These are phyloP conservation scores for Isoperla grammatica DNA, from an alignment of 2,888 invertebrate genomes.

Conservation along the genomic window DNA sequence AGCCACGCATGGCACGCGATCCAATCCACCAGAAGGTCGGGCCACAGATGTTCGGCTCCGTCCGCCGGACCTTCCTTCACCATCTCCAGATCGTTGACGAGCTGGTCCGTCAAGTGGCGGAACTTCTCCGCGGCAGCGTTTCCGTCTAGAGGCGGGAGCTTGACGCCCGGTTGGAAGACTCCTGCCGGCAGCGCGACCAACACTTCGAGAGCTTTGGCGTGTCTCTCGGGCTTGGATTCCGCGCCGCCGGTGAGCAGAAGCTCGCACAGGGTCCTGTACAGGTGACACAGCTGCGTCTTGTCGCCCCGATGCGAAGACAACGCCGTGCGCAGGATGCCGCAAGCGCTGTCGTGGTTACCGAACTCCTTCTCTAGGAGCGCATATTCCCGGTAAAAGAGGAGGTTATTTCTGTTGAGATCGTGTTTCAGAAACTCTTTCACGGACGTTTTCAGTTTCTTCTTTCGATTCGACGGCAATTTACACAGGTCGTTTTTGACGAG, in stretches of 20 bases:
- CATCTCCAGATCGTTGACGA: conserved; percentile 33
- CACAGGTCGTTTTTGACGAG: conserved; percentile 43
- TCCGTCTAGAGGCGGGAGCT: conserved; percentile 36
- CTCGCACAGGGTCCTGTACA: conserved; percentile 28
- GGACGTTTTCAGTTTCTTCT: conserved; percentile 47
- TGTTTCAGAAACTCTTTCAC: conserved; percentile 53
- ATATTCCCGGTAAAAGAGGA: conserved; percentile 57
- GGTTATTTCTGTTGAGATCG: conserved; percentile 50
- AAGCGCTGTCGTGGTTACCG: conserved; percentile 44
- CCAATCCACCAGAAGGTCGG: conserved; percentile 49
- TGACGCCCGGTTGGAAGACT: not conserved
- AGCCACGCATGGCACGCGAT: conserved; percentile 51
- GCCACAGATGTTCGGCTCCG: conserved; percentile 45
- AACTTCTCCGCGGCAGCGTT: conserved; percentile 39
- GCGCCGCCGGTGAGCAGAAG: conserved; percentile 19
- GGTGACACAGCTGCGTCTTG: conserved; percentile 21
- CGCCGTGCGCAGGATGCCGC: conserved; percentile 31
- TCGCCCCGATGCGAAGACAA: conserved; percentile 10
- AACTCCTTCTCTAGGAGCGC: conserved; percentile 55
- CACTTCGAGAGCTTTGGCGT: conserved; percentile 9
- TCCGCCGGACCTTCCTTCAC: conserved; percentile 28
- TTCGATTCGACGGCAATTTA: conserved; percentile 38
- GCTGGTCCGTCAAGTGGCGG: conserved; percentile 38
- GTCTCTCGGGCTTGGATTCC: not conserved
- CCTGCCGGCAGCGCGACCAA: not conserved